Evolutionary conservation across 2,797 vertebrate species (phyloP), one percentile per base, ranked within the genome.

Genomic region (Falco columbarius): DNA sequence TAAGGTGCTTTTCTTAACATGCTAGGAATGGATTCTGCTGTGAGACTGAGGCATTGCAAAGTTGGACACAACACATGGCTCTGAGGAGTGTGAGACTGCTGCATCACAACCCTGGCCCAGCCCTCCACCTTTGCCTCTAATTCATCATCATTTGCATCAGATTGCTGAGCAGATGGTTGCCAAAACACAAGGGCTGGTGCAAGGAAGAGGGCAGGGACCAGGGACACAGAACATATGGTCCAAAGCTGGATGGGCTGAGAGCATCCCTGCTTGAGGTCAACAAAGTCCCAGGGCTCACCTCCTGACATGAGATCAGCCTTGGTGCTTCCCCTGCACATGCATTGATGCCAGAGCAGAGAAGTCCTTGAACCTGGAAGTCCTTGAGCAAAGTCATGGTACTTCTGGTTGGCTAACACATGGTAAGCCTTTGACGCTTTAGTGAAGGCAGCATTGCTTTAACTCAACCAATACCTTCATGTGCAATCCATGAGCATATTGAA

Each of bases 101-200:
- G n/a, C 24, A 30, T 44, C 0, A 0, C 58, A 61, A 26, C 12
- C 20, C n/a, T 46, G 67, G 29, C 68, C 67, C 6, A 2, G 42
- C 4, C 2, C 24, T 92, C 42, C 34, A 18, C 55, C 49, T 74
- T 65, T 52, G 14, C 56, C 63, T 72, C 2, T 0, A 54, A 76
- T 59, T 74, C 56, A 34, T 79, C 27, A 36, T 34, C 10, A 42
- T 1, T 65, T 61, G 11, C n/a, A 62, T 44, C 42, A 62, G 38
- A 9, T 30, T 52, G 30, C 24, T 54, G 36, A 88, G 75, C 49
- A 75, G 24, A 27, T 30, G 27, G 12, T 29, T 86, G 34, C 29
- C 26, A 65, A 42, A 86, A 63, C 30, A 32, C 7, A n/a, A 55
- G 24, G 26, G 7, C 36, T 80, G 63, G 47, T 0, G 2, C 27